phyloP scores from a whole-genome alignment of 2,797 vertebrate genomes.

The Eptatretus atami region DNA sequence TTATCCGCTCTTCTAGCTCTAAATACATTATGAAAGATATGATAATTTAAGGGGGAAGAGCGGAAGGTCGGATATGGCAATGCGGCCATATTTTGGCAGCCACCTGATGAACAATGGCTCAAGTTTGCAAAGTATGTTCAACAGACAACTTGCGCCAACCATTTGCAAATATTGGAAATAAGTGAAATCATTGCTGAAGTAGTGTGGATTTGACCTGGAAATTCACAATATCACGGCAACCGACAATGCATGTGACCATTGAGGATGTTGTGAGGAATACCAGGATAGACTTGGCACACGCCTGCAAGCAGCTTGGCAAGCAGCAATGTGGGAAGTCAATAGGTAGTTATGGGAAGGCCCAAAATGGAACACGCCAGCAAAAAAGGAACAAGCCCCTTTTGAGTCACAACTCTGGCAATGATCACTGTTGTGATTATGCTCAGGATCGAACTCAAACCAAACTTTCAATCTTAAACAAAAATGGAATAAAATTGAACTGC shows the following conservation, averaged over 20 bases:
- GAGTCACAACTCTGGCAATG: conserved; percentile 95
- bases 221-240: too few species aligned
- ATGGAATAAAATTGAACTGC: not conserved
- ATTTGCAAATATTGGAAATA: too few species aligned
- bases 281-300: conserved; percentile 89
- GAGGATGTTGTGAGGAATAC: conserved; percentile 13
- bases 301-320: conserved; percentile 80
- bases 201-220: too few species aligned
- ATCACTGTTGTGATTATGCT: conserved; percentile 88
- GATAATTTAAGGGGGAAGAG: too few species aligned
- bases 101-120: too few species aligned
- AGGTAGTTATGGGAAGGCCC: conserved; percentile 63
- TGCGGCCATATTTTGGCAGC: too few species aligned
- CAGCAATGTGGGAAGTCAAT: conserved; percentile 77
- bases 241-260: not conserved
- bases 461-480: conserved; percentile 53
- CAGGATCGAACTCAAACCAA: conserved; percentile 76
- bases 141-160: too few species aligned
- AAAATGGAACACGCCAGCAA: conserved; percentile 72
- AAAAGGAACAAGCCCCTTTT: conserved; percentile 63
- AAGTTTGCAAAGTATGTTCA: too few species aligned
- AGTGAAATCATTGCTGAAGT: too few species aligned
- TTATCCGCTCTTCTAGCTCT: too few species aligned
- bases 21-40: too few species aligned
- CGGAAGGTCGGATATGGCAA: too few species aligned